These are phyloP conservation scores for Mesochorus sp. DNA, from an alignment of 2,888 invertebrate species.

Conservation along the genomic window DNA sequence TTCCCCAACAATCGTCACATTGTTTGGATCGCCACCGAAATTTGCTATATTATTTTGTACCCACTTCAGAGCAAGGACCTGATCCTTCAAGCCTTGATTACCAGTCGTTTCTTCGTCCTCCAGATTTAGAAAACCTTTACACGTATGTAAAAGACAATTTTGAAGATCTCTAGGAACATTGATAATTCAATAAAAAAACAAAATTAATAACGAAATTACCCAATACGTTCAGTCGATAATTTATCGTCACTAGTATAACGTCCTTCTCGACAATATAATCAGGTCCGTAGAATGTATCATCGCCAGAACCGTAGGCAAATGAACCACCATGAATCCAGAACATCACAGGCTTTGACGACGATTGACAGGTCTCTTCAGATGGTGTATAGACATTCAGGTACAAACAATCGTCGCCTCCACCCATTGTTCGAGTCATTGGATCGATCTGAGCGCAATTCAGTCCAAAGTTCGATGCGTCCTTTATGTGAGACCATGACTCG, in stretches of 20 bases:
- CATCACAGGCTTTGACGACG: constrained; percentile 69
- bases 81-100: constrained; percentile 72
- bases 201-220: constrained; percentile 64
- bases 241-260: constrained; percentile 74
- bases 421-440: background rate
- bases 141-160: too few species aligned
- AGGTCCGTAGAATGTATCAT: constrained; percentile 70
- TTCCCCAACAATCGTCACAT: constrained; percentile 71
- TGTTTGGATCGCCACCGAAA: constrained; percentile 70
- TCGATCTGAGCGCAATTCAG: constrained; percentile 64
- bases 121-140: constrained; percentile 60
- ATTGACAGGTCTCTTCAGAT: background rate
- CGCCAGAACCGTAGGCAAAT: constrained; percentile 68
- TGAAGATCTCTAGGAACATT: background rate
- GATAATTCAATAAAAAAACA: background rate
- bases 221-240: constrained; percentile 74
- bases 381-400: constrained; percentile 74
- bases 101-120: constrained; percentile 66
- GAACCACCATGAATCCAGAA: constrained; percentile 76
- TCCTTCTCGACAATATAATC: constrained; percentile 74
- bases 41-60: constrained; percentile 65
- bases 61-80: constrained; percentile 69
- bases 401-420: constrained; percentile 75
- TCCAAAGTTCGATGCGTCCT: constrained; percentile 70
- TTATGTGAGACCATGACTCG: constrained; percentile 70